Evolutionary conservation across 2,888 invertebrate genomes (phyloP).

Genomic region (Caradrina kadenii): DNA sequence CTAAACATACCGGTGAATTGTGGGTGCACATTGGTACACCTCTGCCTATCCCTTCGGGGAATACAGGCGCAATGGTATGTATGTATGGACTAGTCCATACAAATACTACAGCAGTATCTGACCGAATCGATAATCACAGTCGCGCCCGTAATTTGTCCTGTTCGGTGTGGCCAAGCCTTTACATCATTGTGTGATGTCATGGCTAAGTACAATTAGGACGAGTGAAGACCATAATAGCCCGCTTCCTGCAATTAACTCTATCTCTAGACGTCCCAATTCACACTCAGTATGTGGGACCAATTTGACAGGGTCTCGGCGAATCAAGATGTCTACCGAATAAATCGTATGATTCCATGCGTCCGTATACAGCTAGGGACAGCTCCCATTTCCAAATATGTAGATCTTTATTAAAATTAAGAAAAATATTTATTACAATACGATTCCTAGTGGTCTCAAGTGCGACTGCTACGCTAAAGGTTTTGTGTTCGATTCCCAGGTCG

Average conservation of each 20-base stretch:
- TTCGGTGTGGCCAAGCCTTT: not conserved
- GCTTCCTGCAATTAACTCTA: conserved; percentile 53
- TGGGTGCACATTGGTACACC: too few species aligned
- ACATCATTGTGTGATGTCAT: conserved; percentile 29
- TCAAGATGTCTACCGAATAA: conserved; percentile 12
- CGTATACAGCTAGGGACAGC: not conserved
- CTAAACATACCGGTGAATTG: too few species aligned
- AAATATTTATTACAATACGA: too few species aligned
- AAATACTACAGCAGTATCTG: not conserved
- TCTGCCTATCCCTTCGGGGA: too few species aligned
- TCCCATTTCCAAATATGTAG: not conserved
- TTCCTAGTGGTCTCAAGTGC: too few species aligned
- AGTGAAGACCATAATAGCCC: conserved; percentile 35
- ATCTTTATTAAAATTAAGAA: not conserved
- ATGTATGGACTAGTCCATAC: too few species aligned
- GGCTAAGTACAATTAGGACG: conserved; percentile 38
- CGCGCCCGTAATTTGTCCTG: not conserved
- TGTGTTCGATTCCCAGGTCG: too few species aligned
- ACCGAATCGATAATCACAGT: not conserved
- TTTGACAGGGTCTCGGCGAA: conserved; percentile 28
- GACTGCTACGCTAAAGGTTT: too few species aligned
- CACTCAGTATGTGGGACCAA: conserved; percentile 27
- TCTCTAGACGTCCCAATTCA: conserved; percentile 46
- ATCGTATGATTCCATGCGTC: not conserved
- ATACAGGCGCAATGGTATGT: too few species aligned